Evolutionary conservation across 2,888 invertebrate genomes (phyloP), one percentile per base, ranked within the genome.

Genomic region (Hipparchia semele): DNA sequence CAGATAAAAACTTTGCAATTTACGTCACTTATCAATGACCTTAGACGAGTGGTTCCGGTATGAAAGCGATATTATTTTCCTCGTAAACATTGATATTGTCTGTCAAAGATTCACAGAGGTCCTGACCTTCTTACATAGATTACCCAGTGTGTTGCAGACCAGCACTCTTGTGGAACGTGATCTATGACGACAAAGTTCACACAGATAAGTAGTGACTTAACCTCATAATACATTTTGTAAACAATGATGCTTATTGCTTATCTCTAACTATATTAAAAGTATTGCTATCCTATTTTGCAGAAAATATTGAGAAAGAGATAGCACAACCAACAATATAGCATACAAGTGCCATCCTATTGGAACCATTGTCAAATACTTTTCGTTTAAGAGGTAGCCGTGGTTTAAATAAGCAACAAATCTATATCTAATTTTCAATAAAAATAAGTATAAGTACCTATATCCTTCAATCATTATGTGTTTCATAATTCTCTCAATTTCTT

Each of bases 141-240:
- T 75, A 76, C 60, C 60, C 33, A 67, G 69, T 66, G 72, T 75
- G 73, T 73, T 77, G 60, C 60, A 71, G 68, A 76, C 74, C 76
- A 77, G 77, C 85, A 86, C 84, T 79, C 73, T 76, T 77, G 58
- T 73, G 75, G 70, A 64, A 75, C 85, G 86, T 88, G 88, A 82
- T 86, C 71, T n/a, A 73, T 80, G 82, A 84, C 88, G 89, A 87
- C 87, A 88, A 77, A 79, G 70, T 78, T 78, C 76, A 75, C 75
- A 59, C 77, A 80, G 84, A 87, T 87, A 84, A 78, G 80, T 78
- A 67, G 68, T 78, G 79, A 80, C 79, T 79, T 87, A 86, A 87
- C 87, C 86, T 81, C 78, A 78, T 78, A 75, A 77, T 73, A 74
- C 5, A 8, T 23, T 23, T 23, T 49, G 77, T 79, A 80, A 81